Conservation (phyloP, 2,888 invertebrate genomes). For the Parapristionchus giblindavisi region DNA sequence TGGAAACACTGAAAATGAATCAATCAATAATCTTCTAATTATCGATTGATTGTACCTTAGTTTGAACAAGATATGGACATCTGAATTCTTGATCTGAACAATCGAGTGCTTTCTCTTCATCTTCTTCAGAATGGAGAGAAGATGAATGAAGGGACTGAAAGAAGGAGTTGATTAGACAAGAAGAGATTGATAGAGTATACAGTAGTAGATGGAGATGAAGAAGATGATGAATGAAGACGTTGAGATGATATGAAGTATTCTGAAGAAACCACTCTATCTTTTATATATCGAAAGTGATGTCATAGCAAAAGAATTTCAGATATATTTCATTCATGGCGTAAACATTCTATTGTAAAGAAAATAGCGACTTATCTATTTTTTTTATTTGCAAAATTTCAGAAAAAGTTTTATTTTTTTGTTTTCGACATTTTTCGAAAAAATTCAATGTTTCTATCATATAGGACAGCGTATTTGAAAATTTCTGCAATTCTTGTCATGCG, state of each 20-base stretch:
- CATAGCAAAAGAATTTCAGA: too few species aligned
- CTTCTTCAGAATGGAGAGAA: conserved; percentile 24
- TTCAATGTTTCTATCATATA: too few species aligned
- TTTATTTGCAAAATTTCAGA: too few species aligned
- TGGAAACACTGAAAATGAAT: conserved; percentile 80
- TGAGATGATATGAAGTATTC: conserved; percentile 58
- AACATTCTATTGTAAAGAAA: too few species aligned
- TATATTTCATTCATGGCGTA: too few species aligned
- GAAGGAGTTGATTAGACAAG: not conserved
- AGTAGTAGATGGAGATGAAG: conserved; percentile 8
- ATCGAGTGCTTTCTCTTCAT: conserved; percentile 39
- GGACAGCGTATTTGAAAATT: too few species aligned
- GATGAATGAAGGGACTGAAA: conserved; percentile 5
- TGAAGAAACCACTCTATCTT: conserved; percentile 39
- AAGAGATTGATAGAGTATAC: not conserved
- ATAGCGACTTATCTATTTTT: too few species aligned
- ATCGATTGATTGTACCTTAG: conserved; percentile 18
- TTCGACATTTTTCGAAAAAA: too few species aligned
- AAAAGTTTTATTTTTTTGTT: too few species aligned
- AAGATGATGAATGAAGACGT: conserved; percentile 11
- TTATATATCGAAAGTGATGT: too few species aligned
- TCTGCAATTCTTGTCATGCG: too few species aligned
- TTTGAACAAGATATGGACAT: conserved; percentile 52
- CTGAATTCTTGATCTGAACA: conserved; percentile 64
- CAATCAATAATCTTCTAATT: not conserved